Conservation (phyloP, 2,888 invertebrate species). For the Brachyptera putata region DNA sequence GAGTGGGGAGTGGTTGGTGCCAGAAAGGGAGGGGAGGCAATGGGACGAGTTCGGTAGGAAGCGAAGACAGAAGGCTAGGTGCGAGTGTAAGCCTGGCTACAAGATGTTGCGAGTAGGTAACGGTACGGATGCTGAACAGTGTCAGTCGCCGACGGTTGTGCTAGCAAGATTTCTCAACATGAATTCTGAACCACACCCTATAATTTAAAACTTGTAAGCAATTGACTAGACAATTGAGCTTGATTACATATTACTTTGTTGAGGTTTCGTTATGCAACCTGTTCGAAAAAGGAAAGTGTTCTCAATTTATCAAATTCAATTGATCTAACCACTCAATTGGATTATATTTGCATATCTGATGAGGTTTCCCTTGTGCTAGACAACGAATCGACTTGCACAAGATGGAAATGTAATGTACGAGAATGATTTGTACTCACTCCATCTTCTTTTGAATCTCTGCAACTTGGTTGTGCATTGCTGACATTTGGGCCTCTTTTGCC, state of each 20-base stretch:
- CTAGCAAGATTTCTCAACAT: conserved; percentile 61
- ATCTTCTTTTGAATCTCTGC: conserved; percentile 55
- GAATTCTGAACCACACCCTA: conserved; percentile 8
- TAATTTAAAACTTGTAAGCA: too few species aligned
- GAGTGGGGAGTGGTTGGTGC: conserved; percentile 65
- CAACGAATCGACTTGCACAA: too few species aligned
- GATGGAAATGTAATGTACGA: too few species aligned
- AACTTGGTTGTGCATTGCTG: conserved; percentile 52
- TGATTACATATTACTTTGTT: too few species aligned
- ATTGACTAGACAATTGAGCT: too few species aligned
- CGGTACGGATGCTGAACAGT: conserved; percentile 44
- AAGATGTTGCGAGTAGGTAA: conserved; percentile 41
- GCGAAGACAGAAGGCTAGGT: conserved; percentile 49
- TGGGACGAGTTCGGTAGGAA: conserved; percentile 32
- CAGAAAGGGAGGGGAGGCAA: conserved; percentile 46
- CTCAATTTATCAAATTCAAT: too few species aligned
- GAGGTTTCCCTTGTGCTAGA: too few species aligned
- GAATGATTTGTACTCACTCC: conserved; percentile 43
- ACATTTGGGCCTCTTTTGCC: conserved; percentile 54
- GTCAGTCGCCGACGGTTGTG: conserved; percentile 59
- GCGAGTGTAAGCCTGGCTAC: conserved; percentile 69
- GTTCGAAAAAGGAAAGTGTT: too few species aligned
- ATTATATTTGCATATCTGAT: too few species aligned
- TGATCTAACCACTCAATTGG: too few species aligned
- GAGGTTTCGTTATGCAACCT: too few species aligned